A percentile compares a stretch with the other conserved stretches of the same genome.
Evolutionary conservation across 2,888 invertebrate genomes (phyloP).

Genomic region (Ernsta delagoae): DNA sequence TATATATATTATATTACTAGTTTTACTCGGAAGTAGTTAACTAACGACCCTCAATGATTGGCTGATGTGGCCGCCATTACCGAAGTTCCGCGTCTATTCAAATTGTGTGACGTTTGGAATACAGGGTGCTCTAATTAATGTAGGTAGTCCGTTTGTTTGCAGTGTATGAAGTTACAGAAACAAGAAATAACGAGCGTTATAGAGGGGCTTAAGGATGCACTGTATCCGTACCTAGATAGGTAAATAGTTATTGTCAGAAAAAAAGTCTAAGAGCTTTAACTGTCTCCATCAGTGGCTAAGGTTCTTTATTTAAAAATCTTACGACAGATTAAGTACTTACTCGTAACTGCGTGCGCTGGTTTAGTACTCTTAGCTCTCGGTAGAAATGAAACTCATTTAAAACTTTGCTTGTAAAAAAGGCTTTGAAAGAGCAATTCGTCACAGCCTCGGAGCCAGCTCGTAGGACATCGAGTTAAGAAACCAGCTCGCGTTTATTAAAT

Average conservation of each 20-base stretch:
- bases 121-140: background rate
- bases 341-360: background rate
- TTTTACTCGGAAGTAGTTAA: constrained; percentile 17
- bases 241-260: no score
- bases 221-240: no score
- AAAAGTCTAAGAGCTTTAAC: background rate
- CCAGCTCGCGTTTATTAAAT: constrained; percentile 32
- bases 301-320: background rate
- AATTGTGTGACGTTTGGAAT: background rate
- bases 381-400: constrained; percentile 28
- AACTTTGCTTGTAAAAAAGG: constrained; percentile 32
- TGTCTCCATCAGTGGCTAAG: background rate
- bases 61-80: constrained; percentile 6
- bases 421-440: constrained; percentile 31
- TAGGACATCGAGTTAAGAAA: constrained; percentile 32
- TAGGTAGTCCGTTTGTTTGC: background rate
- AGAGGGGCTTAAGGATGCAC: no score
- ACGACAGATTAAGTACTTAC: background rate
- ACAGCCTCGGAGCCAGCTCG: constrained; percentile 22
- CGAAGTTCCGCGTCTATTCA: constrained; percentile 5
- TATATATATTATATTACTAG: background rate
- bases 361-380: constrained; percentile 19
- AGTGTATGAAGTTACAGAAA: background rate
- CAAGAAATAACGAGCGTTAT: no score
- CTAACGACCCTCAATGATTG: background rate